phyloP scores from a whole-genome alignment of 2,113 vertebrate genomes.

The Syrrhaptes paradoxus region DNA sequence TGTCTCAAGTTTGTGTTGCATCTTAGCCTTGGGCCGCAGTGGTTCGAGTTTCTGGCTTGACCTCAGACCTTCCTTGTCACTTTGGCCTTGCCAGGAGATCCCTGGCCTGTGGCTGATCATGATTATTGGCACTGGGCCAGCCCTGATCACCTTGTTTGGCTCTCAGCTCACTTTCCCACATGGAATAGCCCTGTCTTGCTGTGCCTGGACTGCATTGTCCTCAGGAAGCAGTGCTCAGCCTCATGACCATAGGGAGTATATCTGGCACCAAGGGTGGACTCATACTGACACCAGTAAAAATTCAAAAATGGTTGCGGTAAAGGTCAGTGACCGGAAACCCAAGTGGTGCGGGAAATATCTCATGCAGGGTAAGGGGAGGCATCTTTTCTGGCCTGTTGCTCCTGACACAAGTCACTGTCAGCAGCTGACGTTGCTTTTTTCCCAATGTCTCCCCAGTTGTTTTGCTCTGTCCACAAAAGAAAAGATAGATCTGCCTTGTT shows the following conservation, averaged over 20 bases:
- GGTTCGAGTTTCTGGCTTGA: not conserved
- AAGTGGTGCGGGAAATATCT: not conserved
- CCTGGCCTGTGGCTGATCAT: not conserved
- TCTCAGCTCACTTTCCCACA: accelerated
- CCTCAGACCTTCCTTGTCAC: not conserved
- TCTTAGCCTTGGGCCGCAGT: not conserved
- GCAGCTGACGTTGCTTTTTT: not conserved
- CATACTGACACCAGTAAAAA: not conserved
- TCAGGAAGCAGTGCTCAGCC: not conserved
- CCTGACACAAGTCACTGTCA: not conserved
- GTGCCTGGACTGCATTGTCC: not conserved
- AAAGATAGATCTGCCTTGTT: not conserved
- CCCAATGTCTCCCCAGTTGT: not conserved
- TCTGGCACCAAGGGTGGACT: not conserved
- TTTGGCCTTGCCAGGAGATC: not conserved
- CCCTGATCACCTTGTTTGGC: not conserved
- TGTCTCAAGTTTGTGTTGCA: not conserved
- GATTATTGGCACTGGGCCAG: not conserved
- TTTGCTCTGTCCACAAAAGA: not conserved
- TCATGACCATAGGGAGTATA: accelerated
- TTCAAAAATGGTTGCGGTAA: not conserved
- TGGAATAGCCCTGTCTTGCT: not conserved
- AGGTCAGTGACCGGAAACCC: not conserved
- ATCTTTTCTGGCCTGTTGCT: not conserved
- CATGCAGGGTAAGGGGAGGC: accelerated